A percentile compares a stretch with the other conserved stretches of the same genome.
These are phyloP conservation scores for Lamellibrachia satsuma DNA, from an alignment of 2,888 invertebrate genomes.

Conservation along the genomic window DNA sequence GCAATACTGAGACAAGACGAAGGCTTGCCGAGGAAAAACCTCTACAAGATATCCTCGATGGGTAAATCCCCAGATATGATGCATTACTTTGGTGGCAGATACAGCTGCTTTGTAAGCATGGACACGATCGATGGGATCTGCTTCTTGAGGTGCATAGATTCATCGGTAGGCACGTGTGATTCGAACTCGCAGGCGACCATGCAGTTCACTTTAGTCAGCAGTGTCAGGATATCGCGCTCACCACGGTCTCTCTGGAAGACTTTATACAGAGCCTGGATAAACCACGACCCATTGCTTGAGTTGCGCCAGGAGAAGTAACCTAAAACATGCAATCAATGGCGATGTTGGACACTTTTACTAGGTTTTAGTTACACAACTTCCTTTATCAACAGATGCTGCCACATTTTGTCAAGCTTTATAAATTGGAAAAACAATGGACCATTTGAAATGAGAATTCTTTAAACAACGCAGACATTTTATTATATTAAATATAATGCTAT, in stretches of 20 bases:
- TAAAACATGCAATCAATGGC: slow-evolving; percentile 25
- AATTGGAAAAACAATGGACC: too few species aligned
- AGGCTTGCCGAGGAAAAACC: neutral
- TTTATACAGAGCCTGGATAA: slow-evolving; percentile 59
- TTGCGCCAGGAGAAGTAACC: slow-evolving; percentile 63
- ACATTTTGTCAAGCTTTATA: too few species aligned
- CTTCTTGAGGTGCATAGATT: slow-evolving; percentile 51
- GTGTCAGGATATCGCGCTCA: slow-evolving; percentile 81
- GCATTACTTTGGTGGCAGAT: neutral
- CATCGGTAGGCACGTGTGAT: slow-evolving; percentile 59
- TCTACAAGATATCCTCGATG: neutral
- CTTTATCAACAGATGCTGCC: too few species aligned
- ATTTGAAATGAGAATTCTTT: too few species aligned
- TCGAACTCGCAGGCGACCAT: slow-evolving; percentile 61
- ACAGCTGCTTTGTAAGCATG: neutral
- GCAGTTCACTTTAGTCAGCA: slow-evolving; percentile 62
- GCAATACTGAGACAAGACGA: neutral
- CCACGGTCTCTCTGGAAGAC: slow-evolving; percentile 60
- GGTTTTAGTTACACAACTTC: too few species aligned
- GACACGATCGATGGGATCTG: slow-evolving; percentile 29
- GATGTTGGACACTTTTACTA: neutral
- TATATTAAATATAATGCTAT: too few species aligned
- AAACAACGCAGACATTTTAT: too few species aligned
- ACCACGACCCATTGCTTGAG: slow-evolving; percentile 63
- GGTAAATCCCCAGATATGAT: neutral